phyloP scores from a whole-genome alignment of 2,797 vertebrate species.

The Ara ararauna region DNA sequence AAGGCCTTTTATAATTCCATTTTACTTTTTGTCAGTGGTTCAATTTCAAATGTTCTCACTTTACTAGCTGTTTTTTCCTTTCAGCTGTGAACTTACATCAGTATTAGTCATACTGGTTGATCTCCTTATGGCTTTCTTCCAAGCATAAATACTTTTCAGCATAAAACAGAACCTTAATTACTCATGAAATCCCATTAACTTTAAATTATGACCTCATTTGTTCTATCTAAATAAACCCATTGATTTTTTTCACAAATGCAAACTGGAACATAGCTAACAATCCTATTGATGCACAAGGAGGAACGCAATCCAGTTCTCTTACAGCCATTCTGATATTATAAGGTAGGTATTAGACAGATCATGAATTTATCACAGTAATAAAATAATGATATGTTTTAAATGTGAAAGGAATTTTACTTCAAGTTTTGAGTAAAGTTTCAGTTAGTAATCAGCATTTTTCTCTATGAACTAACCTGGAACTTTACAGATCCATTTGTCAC shows the following conservation, averaged over 20 bases:
- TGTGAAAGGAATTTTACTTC: not conserved
- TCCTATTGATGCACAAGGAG: not conserved
- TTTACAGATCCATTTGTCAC: not conserved
- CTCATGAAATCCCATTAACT: slow-evolving; percentile 26
- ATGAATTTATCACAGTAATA: not conserved
- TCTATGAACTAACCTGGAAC: not conserved
- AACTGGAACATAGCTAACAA: not conserved
- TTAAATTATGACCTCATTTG: slow-evolving; percentile 17
- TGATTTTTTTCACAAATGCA: slow-evolving; percentile 18
- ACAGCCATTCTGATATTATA: not conserved
- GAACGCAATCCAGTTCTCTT: not conserved
- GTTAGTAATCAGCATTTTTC: not conserved
- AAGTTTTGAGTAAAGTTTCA: not conserved
- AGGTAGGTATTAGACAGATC: not conserved
- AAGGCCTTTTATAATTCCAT: not conserved
- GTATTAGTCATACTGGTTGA: not conserved
- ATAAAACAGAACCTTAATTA: slow-evolving; percentile 13
- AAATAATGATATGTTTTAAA: not conserved
- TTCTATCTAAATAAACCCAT: slow-evolving; percentile 9
- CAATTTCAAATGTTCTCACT: not conserved
- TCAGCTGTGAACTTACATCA: not conserved
- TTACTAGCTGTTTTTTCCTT: not conserved
- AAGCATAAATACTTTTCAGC: slow-evolving; percentile 9
- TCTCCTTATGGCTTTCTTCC: not conserved
- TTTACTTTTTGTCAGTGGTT: not conserved